phyloP scores from a whole-genome alignment of 2,888 invertebrate genomes.

The Pristionchus fissidentatus region DNA sequence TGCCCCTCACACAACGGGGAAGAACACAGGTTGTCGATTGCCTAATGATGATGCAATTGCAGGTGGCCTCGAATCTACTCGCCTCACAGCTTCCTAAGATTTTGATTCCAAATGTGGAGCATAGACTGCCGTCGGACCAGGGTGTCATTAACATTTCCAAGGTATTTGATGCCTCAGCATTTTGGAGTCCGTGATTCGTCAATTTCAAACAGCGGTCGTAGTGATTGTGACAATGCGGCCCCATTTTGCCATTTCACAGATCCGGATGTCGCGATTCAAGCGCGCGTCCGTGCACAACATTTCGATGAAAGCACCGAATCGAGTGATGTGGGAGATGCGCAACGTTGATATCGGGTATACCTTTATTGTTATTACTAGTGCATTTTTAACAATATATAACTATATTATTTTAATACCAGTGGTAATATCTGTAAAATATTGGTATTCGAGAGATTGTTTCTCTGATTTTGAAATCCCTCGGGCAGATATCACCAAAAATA shows the following conservation, averaged over 20 bases:
- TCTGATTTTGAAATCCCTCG: too few relatives aligned
- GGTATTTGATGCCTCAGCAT: neutral
- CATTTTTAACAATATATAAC: neutral
- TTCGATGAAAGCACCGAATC: constrained; percentile 61
- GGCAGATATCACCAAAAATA: too few relatives aligned
- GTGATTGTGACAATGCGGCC: too few relatives aligned
- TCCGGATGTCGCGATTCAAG: constrained; percentile 52
- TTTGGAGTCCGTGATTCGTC: neutral
- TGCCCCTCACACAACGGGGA: too few relatives aligned
- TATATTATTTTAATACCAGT: too few relatives aligned
- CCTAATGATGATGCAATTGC: neutral
- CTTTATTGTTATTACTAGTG: neutral
- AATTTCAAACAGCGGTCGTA: too few relatives aligned
- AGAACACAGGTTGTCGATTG: too few relatives aligned
- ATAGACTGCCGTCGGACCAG: constrained; percentile 62
- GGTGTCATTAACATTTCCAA: constrained; percentile 64
- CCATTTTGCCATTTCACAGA: neutral
- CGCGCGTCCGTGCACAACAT: constrained; percentile 62
- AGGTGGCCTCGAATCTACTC: constrained; percentile 66
- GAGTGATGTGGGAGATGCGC: constrained; percentile 64
- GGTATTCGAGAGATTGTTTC: too few relatives aligned
- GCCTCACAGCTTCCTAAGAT: constrained; percentile 66
- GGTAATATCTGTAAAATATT: too few relatives aligned
- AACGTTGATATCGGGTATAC: constrained; percentile 64
- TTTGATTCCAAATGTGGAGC: constrained; percentile 65